Conservation (phyloP, 2,888 invertebrate genomes). For the Caenorhabditis afra region DNA sequence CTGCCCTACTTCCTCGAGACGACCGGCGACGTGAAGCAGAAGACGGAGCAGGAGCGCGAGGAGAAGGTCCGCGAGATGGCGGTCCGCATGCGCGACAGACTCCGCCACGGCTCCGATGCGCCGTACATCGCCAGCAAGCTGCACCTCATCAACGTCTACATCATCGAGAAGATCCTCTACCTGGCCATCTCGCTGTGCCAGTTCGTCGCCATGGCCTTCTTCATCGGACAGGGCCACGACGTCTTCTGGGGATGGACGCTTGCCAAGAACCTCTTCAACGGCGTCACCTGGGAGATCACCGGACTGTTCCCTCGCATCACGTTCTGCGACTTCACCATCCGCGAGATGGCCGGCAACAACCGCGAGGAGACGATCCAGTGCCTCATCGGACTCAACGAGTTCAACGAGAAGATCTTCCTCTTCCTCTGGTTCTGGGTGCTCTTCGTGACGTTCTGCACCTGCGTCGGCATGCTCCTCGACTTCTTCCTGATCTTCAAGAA, state of each 20-base stretch:
- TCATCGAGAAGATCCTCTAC: conserved; percentile 51
- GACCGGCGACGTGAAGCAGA: conserved; percentile 17
- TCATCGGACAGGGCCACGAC: conserved; percentile 73
- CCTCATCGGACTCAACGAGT: conserved; percentile 57
- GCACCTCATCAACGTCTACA: conserved; percentile 9
- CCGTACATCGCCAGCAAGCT: conserved; percentile 5
- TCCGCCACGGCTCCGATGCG: conserved; percentile 11
- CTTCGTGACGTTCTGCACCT: conserved; percentile 81
- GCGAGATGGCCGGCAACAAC: conserved; percentile 32
- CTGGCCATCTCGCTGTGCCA: conserved; percentile 74
- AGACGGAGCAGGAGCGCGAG: conserved; percentile 3
- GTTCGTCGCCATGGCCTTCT: conserved; percentile 75
- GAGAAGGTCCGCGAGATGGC: conserved; percentile 47
- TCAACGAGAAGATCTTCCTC: conserved; percentile 76
- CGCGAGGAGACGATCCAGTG: conserved; percentile 41
- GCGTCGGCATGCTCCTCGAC: conserved; percentile 82
- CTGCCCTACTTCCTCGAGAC: conserved; percentile 48
- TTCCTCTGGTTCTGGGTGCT: conserved; percentile 81
- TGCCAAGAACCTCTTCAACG: conserved; percentile 18
- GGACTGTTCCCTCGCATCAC: conserved; percentile 61
- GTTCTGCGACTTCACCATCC: conserved; percentile 42
- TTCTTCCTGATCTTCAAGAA: conserved; percentile 64
- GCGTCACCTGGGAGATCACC: conserved; percentile 60
- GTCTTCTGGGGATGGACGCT: conserved; percentile 73
- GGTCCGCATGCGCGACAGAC: conserved; percentile 12